A percentile compares a stretch with the other conserved stretches of the same genome.
Conservation (phyloP, 2,888 invertebrate species). For the Vannuccia rotundouncinata region DNA sequence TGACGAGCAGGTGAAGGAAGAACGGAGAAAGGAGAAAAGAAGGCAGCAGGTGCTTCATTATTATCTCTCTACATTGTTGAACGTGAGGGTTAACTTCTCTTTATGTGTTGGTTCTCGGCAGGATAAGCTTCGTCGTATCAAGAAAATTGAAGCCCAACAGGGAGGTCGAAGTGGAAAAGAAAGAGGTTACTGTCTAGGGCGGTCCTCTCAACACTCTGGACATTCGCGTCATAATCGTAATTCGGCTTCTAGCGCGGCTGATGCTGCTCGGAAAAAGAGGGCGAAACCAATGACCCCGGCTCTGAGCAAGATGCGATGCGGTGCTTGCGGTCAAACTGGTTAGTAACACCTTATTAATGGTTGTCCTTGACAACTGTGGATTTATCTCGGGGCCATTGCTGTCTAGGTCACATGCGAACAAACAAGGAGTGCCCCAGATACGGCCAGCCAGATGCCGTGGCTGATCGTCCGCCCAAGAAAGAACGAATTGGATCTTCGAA, state of each 20-base stretch:
- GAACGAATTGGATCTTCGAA: background rate
- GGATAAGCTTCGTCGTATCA: conserved; percentile 86
- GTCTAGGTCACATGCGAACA: conserved; percentile 70
- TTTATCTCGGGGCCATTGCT: too few species aligned
- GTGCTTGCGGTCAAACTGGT: conserved; percentile 71
- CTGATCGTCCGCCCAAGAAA: background rate
- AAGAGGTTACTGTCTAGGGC: background rate
- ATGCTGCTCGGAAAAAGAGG: conserved; percentile 4
- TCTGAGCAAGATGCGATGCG: conserved; percentile 69
- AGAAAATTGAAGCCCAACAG: conserved; percentile 52
- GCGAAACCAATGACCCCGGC: conserved; percentile 33
- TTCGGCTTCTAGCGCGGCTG: background rate
- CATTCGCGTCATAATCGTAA: background rate
- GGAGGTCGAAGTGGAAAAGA: background rate
- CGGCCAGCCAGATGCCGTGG: conserved; percentile 61
- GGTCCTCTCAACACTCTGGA: background rate
- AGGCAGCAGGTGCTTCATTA: conserved; percentile 48
- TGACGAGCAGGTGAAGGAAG: conserved; percentile 94
- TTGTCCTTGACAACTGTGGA: too few species aligned
- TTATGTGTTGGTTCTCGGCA: too few species aligned
- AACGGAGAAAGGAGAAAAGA: conserved; percentile 93
- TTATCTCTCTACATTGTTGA: too few species aligned
- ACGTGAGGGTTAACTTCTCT: too few species aligned
- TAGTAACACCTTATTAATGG: too few species aligned
- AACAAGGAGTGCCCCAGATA: conserved; percentile 95